Conservation (phyloP, 2,888 invertebrate species). For the Tinea pellionella region DNA sequence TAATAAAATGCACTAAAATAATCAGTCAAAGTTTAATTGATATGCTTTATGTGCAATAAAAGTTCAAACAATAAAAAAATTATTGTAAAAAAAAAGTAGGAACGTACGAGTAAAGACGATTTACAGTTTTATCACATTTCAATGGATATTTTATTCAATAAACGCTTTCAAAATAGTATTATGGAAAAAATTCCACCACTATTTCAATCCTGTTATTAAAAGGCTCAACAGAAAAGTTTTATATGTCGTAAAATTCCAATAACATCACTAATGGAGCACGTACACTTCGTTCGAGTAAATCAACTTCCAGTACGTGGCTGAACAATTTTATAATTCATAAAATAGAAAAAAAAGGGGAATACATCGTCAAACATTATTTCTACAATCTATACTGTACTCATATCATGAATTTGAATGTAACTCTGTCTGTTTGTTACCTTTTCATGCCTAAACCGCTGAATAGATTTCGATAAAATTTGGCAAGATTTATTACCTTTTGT, state of each 20-base stretch:
- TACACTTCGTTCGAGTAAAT: conserved; percentile 8
- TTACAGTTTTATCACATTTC: background rate
- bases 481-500: no score
- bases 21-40: no score
- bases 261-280: conserved; percentile 3
- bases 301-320: conserved; percentile 10
- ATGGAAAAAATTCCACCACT: background rate
- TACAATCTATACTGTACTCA: no score
- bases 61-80: no score
- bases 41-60: no score
- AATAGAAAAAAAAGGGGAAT: conserved; percentile 13
- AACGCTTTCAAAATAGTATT: background rate
- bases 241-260: conserved; percentile 8
- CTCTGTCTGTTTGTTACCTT: no score
- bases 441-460: no score
- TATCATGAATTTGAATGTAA: no score
- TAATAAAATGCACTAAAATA: no score
- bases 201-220: background rate
- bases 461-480: no score
- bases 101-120: background rate
- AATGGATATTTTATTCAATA: background rate
- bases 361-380: no score
- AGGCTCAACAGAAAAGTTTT: conserved; percentile 7
- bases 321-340: conserved; percentile 14
- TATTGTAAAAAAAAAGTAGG: background rate